phyloP scores from a whole-genome alignment of 2,888 invertebrate species.

The Chrysotoxum bicinctum region DNA sequence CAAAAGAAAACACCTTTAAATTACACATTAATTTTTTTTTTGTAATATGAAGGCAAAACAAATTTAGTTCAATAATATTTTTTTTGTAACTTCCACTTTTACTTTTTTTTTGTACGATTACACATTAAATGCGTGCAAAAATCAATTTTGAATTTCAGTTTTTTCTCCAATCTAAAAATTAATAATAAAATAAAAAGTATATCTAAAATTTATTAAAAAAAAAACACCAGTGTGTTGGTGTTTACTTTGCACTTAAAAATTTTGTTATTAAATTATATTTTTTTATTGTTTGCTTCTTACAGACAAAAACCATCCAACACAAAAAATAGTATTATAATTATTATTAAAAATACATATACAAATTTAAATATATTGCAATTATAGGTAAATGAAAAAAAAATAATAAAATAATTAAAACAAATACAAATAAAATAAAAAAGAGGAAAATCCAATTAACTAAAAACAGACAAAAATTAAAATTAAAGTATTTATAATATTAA shows the following conservation, averaged over 20 bases:
- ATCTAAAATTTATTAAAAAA: conserved; percentile 24
- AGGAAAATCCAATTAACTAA: conserved; percentile 77
- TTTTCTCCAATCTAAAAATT: conserved; percentile 58
- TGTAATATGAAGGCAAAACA: conserved; percentile 51
- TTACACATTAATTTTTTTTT: conserved; percentile 50
- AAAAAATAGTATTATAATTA: conserved; percentile 53
- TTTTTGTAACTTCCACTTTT: conserved; percentile 21
- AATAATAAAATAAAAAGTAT: conserved; percentile 52
- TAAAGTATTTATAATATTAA: conserved; percentile 75
- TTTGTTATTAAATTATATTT: conserved; percentile 46
- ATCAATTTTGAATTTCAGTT: conserved; percentile 32
- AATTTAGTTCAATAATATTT: conserved; percentile 48
- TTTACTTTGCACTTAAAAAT: conserved; percentile 59
- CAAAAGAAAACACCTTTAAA: conserved; percentile 67
- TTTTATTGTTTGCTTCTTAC: conserved; percentile 55
- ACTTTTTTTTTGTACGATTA: conserved; percentile 12
- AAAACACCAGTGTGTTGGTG: conserved; percentile 41
- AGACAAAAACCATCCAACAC: conserved; percentile 68
- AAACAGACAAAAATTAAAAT: conserved; percentile 75
- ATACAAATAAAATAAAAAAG: conserved; percentile 63
- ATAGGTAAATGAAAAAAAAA: conserved; percentile 53
- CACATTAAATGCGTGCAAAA: conserved; percentile 51
- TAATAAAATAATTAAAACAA: conserved; percentile 40
- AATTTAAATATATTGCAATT: conserved; percentile 73
- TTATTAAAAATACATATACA: conserved; percentile 67